These are phyloP conservation scores for Pseudorhiza aurosa DNA, from an alignment of 30 jellyfish, hydroid and myxozoan genomes.

Conservation along the genomic window DNA sequence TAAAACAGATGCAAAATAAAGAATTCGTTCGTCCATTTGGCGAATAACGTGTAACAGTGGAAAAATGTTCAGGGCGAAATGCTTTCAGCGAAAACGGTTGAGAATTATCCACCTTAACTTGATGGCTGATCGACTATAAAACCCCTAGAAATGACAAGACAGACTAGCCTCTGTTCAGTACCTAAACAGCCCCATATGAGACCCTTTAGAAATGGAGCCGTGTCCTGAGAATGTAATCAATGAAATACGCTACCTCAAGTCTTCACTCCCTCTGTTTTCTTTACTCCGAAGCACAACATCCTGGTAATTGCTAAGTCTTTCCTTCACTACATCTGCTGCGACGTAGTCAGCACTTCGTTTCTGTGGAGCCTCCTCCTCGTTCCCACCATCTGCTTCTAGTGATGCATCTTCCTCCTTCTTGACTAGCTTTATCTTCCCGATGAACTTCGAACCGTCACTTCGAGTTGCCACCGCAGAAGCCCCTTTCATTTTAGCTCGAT, in stretches of 20 bases:
- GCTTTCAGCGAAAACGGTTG: no score
- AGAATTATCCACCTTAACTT: no score
- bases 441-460: conserved; percentile 58
- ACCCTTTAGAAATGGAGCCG: no score
- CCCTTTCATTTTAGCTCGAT: conserved; percentile 3
- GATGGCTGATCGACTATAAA: no score
- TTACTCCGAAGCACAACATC: conserved; percentile 55
- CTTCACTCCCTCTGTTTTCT: conserved; percentile 4
- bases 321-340: conserved; percentile 53
- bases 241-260: neutral
- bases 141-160: no score
- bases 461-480: conserved; percentile 52
- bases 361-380: conserved; percentile 2
- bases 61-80: no score
- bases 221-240: neutral
- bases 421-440: conserved; percentile 65
- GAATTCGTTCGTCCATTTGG: no score
- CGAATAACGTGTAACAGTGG: no score
- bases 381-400: conserved; percentile 36
- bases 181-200: no score
- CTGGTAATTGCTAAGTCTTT: conserved; percentile 35
- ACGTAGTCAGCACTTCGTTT: conserved; percentile 47
- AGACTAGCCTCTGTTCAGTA: no score
- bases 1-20: no score
- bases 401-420: conserved; percentile 38